A percentile compares a stretch with the other conserved stretches of the same genome.
These are phyloP conservation scores for Hydropsyche betteni DNA, from an alignment of 2,888 invertebrate genomes.

Conservation along the genomic window DNA sequence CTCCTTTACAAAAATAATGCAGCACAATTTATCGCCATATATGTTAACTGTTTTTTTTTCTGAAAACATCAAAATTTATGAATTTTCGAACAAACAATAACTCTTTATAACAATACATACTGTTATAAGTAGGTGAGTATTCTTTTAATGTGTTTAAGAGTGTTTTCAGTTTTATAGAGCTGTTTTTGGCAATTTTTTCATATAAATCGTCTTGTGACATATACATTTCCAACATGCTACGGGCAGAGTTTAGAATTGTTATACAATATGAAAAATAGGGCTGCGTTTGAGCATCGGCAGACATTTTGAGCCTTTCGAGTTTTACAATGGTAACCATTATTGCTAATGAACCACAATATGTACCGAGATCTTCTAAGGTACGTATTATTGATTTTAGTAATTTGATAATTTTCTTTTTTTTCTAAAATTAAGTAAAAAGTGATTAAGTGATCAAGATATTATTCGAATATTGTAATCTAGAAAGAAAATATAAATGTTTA, in stretches of 20 bases:
- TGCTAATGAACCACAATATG: conserved; percentile 70
- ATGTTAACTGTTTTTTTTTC: conserved; percentile 54
- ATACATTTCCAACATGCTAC: conserved; percentile 63
- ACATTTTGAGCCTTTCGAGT: conserved; percentile 69
- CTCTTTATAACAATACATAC: too few species aligned
- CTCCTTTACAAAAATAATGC: conserved; percentile 77
- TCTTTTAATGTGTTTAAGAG: conserved; percentile 71
- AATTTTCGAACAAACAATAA: not conserved
- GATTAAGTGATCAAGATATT: too few species aligned
- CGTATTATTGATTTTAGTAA: conserved; percentile 54
- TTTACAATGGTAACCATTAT: conserved; percentile 70
- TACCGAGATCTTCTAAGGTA: conserved; percentile 65
- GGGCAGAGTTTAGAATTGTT: conserved; percentile 61
- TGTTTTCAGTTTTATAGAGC: conserved; percentile 71
- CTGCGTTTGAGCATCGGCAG: conserved; percentile 53
- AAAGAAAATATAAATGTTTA: too few species aligned
- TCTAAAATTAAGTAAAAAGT: not conserved
- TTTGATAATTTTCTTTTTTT: conserved; percentile 1
- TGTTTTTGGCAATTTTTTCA: conserved; percentile 66
- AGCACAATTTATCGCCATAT: conserved; percentile 66
- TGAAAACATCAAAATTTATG: conserved; percentile 54
- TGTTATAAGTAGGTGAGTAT: conserved; percentile 60
- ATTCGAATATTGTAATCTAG: too few species aligned
- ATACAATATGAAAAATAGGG: conserved; percentile 56
- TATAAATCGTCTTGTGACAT: conserved; percentile 56